Evolutionary conservation across 2,797 vertebrate genomes (phyloP).

Genomic region (Tamandua tetradactyla): DNA sequence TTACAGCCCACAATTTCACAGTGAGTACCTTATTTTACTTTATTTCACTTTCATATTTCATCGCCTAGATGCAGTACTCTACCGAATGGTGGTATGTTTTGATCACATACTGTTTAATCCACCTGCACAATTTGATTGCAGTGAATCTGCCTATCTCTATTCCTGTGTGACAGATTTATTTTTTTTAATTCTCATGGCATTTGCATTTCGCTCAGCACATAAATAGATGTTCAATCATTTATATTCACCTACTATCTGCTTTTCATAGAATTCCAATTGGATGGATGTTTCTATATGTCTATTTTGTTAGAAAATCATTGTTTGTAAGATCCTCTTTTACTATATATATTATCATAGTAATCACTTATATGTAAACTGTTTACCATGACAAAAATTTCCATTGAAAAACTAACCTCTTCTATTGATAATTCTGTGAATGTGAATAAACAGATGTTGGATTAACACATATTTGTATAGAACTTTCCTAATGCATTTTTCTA

Average conservation of each 20-base stretch:
- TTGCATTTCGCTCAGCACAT: neutral
- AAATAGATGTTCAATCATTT: constrained; percentile 2
- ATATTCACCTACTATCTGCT: constrained; percentile 7
- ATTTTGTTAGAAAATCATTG: constrained; percentile 19
- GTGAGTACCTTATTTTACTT: neutral
- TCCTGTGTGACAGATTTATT: neutral
- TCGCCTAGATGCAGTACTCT: neutral
- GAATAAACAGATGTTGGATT: neutral
- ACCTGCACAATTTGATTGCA: neutral
- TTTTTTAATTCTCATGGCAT: neutral
- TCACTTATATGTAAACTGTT: neutral
- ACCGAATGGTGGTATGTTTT: neutral
- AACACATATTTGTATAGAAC: neutral
- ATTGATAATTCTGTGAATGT: constrained; percentile 5
- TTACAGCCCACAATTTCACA: neutral
- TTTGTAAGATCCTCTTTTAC: neutral
- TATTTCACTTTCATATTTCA: neutral
- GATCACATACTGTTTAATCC: neutral
- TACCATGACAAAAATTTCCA: neutral
- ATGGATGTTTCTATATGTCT: neutral
- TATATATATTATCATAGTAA: neutral
- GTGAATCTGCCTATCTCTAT: neutral
- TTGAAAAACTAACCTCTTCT: constrained; percentile 22
- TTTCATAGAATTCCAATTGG: constrained; percentile 1
- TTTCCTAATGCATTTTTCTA: neutral